Conservation (phyloP, 23 tunicate species). For the Halocynthia roretzi region DNA sequence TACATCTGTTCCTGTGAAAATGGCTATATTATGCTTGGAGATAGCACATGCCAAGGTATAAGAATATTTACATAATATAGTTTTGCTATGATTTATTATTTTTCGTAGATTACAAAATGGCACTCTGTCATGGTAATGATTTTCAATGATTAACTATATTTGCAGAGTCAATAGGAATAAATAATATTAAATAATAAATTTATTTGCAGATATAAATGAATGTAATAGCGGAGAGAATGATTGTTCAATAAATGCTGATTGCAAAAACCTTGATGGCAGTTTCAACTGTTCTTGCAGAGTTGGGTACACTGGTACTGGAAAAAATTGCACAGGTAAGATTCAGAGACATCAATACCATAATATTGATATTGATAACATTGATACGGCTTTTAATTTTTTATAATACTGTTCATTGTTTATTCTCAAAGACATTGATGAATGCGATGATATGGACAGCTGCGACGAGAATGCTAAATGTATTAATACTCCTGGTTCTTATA, state of each 20-base stretch:
- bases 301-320: conserved; percentile 2
- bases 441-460: conserved; percentile 21
- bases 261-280: conserved; percentile 1
- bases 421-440: conserved; percentile 41
- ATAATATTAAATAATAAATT: conserved; percentile 1
- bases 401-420: too few species aligned
- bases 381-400: too few species aligned
- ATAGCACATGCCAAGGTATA: background rate
- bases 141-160: conserved; percentile 28
- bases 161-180: background rate
- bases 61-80: background rate
- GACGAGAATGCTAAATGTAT: conserved; percentile 34
- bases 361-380: too few species aligned
- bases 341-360: too few species aligned
- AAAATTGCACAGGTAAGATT: background rate
- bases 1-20: conserved; percentile 6
- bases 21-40: background rate
- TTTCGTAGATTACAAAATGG: conserved; percentile 28
- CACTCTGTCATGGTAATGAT: conserved; percentile 26
- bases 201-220: conserved; percentile 21
- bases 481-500: conserved; percentile 24
- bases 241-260: conserved; percentile 10
- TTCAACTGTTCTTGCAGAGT: conserved; percentile 10
- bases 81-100: too few species aligned
- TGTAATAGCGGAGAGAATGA: background rate